Evolutionary conservation across 2,888 invertebrate genomes (phyloP), one percentile per base, ranked within the genome.

Genomic region (Phanerotoma sp.): DNA sequence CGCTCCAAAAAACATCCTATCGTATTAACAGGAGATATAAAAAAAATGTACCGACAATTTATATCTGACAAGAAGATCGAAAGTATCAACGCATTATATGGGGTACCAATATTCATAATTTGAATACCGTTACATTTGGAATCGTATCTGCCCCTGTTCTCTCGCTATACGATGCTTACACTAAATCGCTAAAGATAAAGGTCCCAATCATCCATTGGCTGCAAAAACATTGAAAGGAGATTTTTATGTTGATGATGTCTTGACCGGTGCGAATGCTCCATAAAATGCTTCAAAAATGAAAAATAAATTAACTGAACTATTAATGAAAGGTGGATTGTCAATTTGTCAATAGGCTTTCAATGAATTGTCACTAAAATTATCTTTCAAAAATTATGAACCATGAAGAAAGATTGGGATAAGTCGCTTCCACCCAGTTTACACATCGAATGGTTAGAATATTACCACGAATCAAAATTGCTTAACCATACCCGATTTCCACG

Each of bases 1-100:
- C 37, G 56, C 20, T 66, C 65, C 51, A 52, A 63, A 11, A 50
- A 58, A 10, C 59, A 57, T 45, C 42, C 32, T 6, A 57, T 58
- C 16, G 65, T 62, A 0, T 59, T 67, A 13, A 63, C 62, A n/a
- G 62, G 63, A 6, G 63, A 68, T 33, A 62, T 65, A 5, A 57
- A 61, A 18, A 62, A 66, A 38, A 66, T 65, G 65, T 66, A 65
- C 54, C 52, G 64, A 7, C 65, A 65, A 35, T 66, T 21, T 18
- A 38, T 13, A 54, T 65, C 1, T 15, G 55, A 28, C 44, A 42
- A 15, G 20, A 54, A 32, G 56, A 62, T 21, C 37, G 53, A 6
- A 18, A 49, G 5, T 63, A 50, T 32, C 64, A 66, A 51, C 47
- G 61, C 20, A 64, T 64, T 15, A 3, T 61, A 10, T 33, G 33